Evolutionary conservation across 1,140 invertebrate species (phyloP).

Genomic region (Caenorhabditis remanei): DNA sequence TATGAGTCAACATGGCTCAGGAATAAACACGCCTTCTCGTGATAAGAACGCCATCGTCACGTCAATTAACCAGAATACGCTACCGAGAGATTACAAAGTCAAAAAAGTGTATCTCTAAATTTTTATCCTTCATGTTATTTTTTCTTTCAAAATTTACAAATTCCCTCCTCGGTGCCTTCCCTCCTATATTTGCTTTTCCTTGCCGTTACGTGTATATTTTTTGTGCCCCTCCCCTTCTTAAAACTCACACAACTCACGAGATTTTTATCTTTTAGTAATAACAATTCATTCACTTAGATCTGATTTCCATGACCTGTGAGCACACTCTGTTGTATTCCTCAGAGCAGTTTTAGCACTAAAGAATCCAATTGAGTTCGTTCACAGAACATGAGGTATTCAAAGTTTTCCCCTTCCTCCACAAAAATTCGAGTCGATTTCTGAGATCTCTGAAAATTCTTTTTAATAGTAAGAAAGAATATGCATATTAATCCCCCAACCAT

Average conservation of each 20-base stretch:
- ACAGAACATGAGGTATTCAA: neutral
- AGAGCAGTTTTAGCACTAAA: too few species aligned
- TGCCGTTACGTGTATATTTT: slow-evolving; percentile 37
- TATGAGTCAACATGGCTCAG: slow-evolving; percentile 68
- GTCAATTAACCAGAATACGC: slow-evolving; percentile 67
- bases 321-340: too few species aligned
- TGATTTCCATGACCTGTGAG: too few species aligned
- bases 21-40: slow-evolving; percentile 59
- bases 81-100: slow-evolving; percentile 76
- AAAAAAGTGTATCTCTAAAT: slow-evolving; percentile 74
- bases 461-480: neutral
- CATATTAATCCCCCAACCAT: neutral
- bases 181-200: slow-evolving; percentile 27
- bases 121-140: neutral
- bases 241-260: slow-evolving; percentile 13
- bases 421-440: slow-evolving; percentile 15
- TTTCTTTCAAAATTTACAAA: neutral
- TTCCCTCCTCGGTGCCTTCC: neutral
- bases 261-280: too few species aligned
- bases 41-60: slow-evolving; percentile 63
- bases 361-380: neutral
- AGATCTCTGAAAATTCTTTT: slow-evolving; percentile 8
- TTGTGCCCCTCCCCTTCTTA: neutral
- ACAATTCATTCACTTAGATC: too few species aligned
- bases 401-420: neutral